Evolutionary conservation across 2,113 vertebrate genomes (phyloP).

Genomic region (Merops nubicus): DNA sequence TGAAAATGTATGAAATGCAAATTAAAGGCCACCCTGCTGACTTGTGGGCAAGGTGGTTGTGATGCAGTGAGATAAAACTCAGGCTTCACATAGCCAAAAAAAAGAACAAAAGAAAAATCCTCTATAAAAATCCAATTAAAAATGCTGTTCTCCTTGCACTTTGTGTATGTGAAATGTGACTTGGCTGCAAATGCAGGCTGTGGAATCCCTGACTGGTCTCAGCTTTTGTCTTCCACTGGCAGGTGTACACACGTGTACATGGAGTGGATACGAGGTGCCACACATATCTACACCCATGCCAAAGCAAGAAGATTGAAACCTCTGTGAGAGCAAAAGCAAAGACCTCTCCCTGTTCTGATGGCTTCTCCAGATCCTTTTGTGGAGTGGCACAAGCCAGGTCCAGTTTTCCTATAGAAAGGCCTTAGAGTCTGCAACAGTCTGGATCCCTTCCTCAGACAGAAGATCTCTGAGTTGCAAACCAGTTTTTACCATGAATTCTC

Average conservation of each 20-base stretch:
- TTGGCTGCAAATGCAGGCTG: neutral
- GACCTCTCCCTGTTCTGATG: neutral
- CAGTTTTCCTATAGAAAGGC: neutral
- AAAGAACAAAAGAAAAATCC: neutral
- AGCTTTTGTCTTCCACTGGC: neutral
- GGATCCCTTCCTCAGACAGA: neutral
- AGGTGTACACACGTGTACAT: accelerated
- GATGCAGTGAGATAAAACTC: slow-evolving; percentile 18
- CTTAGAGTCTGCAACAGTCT: neutral
- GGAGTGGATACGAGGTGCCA: neutral
- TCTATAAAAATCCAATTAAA: neutral
- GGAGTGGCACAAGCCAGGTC: neutral
- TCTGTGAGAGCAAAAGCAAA: neutral
- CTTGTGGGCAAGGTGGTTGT: neutral
- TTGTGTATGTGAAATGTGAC: slow-evolving; percentile 1
- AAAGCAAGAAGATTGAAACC: neutral
- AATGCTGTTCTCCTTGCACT: neutral
- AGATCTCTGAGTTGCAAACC: neutral
- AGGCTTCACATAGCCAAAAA: neutral
- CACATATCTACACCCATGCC: neutral
- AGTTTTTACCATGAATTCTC: neutral
- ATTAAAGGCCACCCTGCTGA: neutral
- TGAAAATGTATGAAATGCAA: neutral
- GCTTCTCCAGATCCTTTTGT: neutral
- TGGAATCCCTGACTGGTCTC: neutral